phyloP scores from a whole-genome alignment of 2,797 vertebrate genomes.

The Benthosema pterotum region DNA sequence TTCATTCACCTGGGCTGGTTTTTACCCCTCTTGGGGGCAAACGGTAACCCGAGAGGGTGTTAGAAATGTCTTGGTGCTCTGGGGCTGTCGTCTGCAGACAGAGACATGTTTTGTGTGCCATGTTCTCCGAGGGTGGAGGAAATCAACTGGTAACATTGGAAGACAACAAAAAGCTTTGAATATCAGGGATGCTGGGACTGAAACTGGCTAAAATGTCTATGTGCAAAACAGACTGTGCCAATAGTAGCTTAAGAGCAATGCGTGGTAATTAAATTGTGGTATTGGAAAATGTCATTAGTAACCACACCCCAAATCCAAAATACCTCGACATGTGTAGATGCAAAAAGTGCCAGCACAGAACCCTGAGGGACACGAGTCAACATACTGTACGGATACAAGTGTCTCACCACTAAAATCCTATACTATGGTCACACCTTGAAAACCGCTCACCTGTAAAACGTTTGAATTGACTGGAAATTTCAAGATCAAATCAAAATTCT shows the following conservation, averaged over 20 bases:
- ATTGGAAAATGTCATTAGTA: too few relatives aligned
- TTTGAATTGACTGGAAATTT: conserved; percentile 8
- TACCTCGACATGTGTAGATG: too few relatives aligned
- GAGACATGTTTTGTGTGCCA: conserved; percentile 43
- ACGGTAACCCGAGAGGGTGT: conserved; percentile 73
- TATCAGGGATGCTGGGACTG: conserved; percentile 25
- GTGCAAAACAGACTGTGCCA: conserved; percentile 15
- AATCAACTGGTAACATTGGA: conserved; percentile 47
- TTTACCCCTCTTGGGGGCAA: conserved; percentile 55
- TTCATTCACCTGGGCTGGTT: conserved; percentile 61
- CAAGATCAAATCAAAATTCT: too few relatives aligned
- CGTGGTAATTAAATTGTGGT: too few relatives aligned
- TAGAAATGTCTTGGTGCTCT: conserved; percentile 61
- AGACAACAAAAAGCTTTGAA: conserved; percentile 41
- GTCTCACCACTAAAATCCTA: too few relatives aligned
- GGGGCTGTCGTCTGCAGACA: conserved; percentile 52
- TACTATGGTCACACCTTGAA: too few relatives aligned
- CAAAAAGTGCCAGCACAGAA: too few relatives aligned
- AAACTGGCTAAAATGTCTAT: conserved; percentile 1
- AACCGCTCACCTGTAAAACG: too few relatives aligned
- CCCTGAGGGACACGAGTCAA: too few relatives aligned
- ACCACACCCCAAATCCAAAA: too few relatives aligned
- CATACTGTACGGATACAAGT: too few relatives aligned
- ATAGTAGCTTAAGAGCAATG: not conserved
- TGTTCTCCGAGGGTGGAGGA: conserved; percentile 49